Evolutionary conservation across 1,140 invertebrate species (phyloP).

Genomic region (Diorhabda elongata): DNA sequence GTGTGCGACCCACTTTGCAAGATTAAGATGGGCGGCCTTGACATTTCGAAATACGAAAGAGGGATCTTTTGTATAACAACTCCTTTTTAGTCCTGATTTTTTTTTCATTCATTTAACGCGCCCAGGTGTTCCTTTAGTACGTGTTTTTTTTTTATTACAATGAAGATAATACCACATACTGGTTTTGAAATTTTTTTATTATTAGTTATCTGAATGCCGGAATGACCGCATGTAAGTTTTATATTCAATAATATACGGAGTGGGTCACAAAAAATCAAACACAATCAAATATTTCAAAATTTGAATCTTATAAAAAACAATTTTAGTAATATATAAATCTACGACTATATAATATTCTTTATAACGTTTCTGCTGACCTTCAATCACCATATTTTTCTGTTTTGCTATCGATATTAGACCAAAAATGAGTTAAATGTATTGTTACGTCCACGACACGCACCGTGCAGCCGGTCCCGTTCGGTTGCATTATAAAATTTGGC

Average conservation of each 20-base stretch:
- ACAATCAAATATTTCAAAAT: too few relatives aligned
- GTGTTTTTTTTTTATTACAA: neutral
- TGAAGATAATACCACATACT: constrained; percentile 1
- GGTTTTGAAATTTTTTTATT: neutral
- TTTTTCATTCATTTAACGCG: constrained; percentile 1
- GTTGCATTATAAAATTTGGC: too few relatives aligned
- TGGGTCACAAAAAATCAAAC: too few relatives aligned
- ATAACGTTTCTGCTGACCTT: neutral
- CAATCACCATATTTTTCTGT: neutral
- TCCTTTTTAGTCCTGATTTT: neutral
- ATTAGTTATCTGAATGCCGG: neutral
- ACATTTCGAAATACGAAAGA: constrained; percentile 1
- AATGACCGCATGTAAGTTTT: neutral
- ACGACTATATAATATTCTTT: neutral
- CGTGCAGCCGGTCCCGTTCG: too few relatives aligned
- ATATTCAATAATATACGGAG: too few relatives aligned
- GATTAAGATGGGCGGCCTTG: constrained; percentile 3
- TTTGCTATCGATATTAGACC: neutral
- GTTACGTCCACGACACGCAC: too few relatives aligned
- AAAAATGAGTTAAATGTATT: neutral
- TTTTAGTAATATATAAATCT: neutral
- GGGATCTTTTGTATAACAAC: neutral
- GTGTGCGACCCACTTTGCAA: constrained; percentile 7
- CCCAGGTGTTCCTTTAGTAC: constrained; percentile 4
- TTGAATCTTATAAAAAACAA: neutral